Evolutionary conservation across 2,888 invertebrate genomes (phyloP).

Genomic region (Amphipyra berbera): DNA sequence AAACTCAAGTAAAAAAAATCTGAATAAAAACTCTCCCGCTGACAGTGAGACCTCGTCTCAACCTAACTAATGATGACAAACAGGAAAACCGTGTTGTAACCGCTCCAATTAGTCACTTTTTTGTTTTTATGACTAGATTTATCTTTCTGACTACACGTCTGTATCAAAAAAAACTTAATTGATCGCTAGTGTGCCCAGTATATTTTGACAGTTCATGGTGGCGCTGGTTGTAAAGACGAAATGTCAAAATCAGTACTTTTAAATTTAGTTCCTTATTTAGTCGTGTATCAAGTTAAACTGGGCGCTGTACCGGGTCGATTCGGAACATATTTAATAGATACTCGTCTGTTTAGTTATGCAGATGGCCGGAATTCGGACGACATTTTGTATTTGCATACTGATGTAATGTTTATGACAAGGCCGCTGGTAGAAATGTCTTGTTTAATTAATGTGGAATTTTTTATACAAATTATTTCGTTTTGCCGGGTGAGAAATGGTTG

Average conservation of each 20-base stretch:
- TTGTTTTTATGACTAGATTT: constrained; percentile 36
- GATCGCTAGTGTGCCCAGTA: not conserved
- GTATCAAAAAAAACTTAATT: constrained; percentile 5
- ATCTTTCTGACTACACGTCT: constrained; percentile 10
- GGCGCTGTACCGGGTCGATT: constrained; percentile 2
- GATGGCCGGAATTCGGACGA: constrained; percentile 30
- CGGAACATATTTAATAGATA: not conserved
- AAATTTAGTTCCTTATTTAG: not conserved
- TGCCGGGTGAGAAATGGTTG: constrained; percentile 9
- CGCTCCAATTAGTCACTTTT: constrained; percentile 44
- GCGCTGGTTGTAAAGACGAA: not conserved
- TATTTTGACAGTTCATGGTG: not conserved
- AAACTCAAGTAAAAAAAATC: no score
- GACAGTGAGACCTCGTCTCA: constrained; percentile 20
- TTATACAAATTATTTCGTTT: constrained; percentile 17
- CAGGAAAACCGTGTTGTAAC: constrained; percentile 49
- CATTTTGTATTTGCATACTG: constrained; percentile 25
- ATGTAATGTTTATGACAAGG: constrained; percentile 27
- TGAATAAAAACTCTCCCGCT: constrained; percentile 18
- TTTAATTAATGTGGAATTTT: not conserved
- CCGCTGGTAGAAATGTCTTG: constrained; percentile 25
- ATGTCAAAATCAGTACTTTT: not conserved
- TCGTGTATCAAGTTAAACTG: not conserved
- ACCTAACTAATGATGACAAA: constrained; percentile 27
- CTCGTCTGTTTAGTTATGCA: constrained; percentile 14